Percentiles rank a stretch among this genome's conserved stretches.
These are phyloP conservation scores for Virgularia gustaviana DNA, from an alignment of 92 coral and sea anemone species.

Conservation along the genomic window DNA sequence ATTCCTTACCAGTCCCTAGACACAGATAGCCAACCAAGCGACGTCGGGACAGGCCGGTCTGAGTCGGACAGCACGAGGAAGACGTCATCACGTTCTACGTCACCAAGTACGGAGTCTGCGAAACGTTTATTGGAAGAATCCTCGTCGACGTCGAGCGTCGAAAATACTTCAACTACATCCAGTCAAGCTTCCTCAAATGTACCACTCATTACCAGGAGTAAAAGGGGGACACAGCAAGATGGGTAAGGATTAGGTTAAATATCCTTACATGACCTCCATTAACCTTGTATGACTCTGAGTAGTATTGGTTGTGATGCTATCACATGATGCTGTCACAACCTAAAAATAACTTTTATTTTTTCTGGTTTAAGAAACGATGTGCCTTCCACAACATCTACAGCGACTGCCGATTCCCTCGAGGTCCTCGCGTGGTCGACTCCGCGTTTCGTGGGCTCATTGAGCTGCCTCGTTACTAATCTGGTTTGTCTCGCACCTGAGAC, in stretches of 20 bases:
- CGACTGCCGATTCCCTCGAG: slow-evolving; percentile 23
- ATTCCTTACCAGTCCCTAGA: slow-evolving; percentile 85
- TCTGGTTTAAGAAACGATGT: slow-evolving; percentile 14
- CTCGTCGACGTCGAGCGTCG: slow-evolving; percentile 7
- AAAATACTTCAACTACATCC: not conserved
- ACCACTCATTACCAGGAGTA: slow-evolving; percentile 15
- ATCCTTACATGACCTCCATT: no score
- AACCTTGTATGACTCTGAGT: no score
- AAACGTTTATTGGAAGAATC: slow-evolving; percentile 18
- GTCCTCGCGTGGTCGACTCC: slow-evolving; percentile 70
- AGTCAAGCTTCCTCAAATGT: slow-evolving; percentile 11
- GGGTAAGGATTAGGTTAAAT: not conserved
- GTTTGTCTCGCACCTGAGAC: slow-evolving; percentile 55
- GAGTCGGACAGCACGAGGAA: slow-evolving; percentile 8
- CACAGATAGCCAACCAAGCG: slow-evolving; percentile 26
- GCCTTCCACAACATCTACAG: slow-evolving; percentile 4
- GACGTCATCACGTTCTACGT: slow-evolving; percentile 23
- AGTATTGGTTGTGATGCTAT: not conserved
- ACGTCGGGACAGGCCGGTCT: not conserved
- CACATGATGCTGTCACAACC: not conserved
- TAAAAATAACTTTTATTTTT: not conserved
- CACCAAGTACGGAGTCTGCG: slow-evolving; percentile 16
- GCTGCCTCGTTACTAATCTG: slow-evolving; percentile 64
- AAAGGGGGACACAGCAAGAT: not conserved
- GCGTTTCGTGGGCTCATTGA: slow-evolving; percentile 72